Evolutionary conservation across 2,888 invertebrate species (phyloP).

Genomic region (Caenorhabditis drosophilae): DNA sequence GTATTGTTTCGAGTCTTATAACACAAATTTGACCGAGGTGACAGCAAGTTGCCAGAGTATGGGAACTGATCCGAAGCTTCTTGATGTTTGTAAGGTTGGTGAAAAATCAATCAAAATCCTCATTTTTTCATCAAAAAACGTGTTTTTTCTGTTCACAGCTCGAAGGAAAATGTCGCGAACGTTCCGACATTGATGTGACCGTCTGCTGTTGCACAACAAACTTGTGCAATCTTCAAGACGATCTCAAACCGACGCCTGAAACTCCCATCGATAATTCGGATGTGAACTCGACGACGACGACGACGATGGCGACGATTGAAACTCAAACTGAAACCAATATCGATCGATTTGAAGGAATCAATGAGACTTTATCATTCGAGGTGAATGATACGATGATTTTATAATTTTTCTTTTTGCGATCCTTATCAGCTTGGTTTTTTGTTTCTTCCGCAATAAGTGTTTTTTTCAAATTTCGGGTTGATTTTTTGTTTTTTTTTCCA

Average conservation of each 20-base stretch:
- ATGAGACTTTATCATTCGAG: not conserved
- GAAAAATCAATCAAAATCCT: not conserved
- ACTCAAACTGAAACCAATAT: not conserved
- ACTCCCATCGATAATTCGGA: not conserved
- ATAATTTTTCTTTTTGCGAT: too few relatives aligned
- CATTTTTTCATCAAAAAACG: not conserved
- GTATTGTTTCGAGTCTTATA: constrained; percentile 39
- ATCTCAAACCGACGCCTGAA: constrained; percentile 23
- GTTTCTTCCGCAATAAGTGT: too few relatives aligned
- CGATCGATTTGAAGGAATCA: not conserved
- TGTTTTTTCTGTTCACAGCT: constrained; percentile 14
- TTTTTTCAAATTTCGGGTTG: too few relatives aligned
- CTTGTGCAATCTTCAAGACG: constrained; percentile 37
- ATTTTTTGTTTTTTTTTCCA: too few relatives aligned
- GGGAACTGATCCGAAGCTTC: constrained; percentile 35
- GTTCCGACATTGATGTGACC: constrained; percentile 35
- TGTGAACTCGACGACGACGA: not conserved
- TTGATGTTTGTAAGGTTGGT: constrained; percentile 37
- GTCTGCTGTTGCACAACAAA: constrained; percentile 38
- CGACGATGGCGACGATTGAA: too few relatives aligned
- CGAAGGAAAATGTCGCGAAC: constrained; percentile 26
- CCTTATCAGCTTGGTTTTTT: too few relatives aligned
- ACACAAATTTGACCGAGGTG: constrained; percentile 36
- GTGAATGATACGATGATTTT: not conserved
- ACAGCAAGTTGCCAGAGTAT: constrained; percentile 41